phyloP scores from a whole-genome alignment of 2,888 invertebrate species.

The Choreutis nemorana region DNA sequence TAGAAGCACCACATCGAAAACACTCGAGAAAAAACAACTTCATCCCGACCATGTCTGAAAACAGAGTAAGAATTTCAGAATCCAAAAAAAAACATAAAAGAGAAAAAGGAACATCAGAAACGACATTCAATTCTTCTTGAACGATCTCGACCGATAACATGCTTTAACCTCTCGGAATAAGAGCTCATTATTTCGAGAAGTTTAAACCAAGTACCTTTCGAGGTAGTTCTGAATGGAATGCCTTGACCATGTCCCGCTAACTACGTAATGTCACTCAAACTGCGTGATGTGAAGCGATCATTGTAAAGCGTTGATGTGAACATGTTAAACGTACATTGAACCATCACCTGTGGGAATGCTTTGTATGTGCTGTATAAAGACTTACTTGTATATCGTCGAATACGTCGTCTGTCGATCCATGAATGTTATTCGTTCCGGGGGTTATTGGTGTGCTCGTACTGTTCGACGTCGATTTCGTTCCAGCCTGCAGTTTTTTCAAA shows the following conservation, averaged over 20 bases:
- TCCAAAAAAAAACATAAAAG: too few relatives aligned
- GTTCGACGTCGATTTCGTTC: conserved; percentile 47
- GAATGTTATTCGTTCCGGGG: conserved; percentile 43
- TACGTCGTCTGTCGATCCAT: conserved; percentile 55
- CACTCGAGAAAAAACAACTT: too few relatives aligned
- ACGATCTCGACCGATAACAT: conserved; percentile 23
- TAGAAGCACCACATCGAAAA: too few relatives aligned
- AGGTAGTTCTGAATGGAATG: conserved; percentile 18
- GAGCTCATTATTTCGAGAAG: conserved; percentile 57
- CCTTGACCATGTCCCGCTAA: conserved; percentile 14
- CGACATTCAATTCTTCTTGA: conserved; percentile 17
- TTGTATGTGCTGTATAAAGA: conserved; percentile 6
- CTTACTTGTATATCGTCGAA: conserved; percentile 59
- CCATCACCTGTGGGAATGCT: conserved; percentile 60
- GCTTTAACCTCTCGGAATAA: conserved; percentile 44
- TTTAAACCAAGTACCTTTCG: conserved; percentile 26
- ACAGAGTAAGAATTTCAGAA: too few relatives aligned
- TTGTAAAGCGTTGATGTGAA: conserved; percentile 52
- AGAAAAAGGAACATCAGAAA: conserved; percentile 11
- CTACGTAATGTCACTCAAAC: conserved; percentile 25
- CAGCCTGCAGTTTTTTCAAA: conserved; percentile 28
- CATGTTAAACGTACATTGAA: conserved; percentile 46
- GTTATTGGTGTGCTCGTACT: conserved; percentile 54
- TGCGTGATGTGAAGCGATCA: conserved; percentile 33
- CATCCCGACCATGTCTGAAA: too few relatives aligned